phyloP scores from a whole-genome alignment of 1,140 invertebrate species.

The Brachionus rubens region DNA sequence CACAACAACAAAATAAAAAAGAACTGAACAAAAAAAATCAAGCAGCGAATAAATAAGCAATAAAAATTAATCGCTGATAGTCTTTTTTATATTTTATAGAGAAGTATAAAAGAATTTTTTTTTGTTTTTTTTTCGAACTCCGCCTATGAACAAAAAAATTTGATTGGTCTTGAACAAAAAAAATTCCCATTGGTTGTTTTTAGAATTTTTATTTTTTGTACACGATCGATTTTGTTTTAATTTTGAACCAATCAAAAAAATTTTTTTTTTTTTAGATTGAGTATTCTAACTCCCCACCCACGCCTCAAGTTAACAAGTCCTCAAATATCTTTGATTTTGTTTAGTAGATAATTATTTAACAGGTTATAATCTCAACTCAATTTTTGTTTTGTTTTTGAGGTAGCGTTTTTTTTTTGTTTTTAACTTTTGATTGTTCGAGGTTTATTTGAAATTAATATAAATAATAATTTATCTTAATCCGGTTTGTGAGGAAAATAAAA shows the following conservation, averaged over 20 bases:
- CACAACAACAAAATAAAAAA: neutral
- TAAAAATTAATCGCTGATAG: conserved; percentile 37
- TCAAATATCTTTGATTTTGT: conserved; percentile 27
- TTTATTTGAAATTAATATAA: conserved; percentile 44
- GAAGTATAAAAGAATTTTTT: neutral
- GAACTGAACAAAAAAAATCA: conserved; percentile 26
- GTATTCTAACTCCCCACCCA: no score
- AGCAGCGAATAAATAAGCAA: conserved; percentile 39
- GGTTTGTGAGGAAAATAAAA: neutral
- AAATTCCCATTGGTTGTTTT: no score
- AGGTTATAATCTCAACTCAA: no score
- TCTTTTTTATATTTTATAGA: conserved; percentile 33
- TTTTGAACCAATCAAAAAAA: conserved; percentile 2
- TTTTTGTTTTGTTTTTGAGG: no score
- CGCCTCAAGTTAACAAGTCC: conserved; percentile 15
- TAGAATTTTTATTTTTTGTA: no score
- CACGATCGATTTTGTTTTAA: no score
- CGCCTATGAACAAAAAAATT: no score
- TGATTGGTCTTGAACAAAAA: no score
- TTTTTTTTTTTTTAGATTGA: no score
- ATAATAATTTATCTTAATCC: conserved; percentile 42
- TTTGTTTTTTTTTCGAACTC: neutral
- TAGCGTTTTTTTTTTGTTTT: conserved; percentile 24
- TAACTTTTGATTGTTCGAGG: conserved; percentile 32
- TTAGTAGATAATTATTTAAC: conserved; percentile 15